Percentiles rank a stretch among this genome's conserved stretches.
phyloP scores from a whole-genome alignment of 1,140 invertebrate genomes.

The Eriosoma lanigerum region DNA sequence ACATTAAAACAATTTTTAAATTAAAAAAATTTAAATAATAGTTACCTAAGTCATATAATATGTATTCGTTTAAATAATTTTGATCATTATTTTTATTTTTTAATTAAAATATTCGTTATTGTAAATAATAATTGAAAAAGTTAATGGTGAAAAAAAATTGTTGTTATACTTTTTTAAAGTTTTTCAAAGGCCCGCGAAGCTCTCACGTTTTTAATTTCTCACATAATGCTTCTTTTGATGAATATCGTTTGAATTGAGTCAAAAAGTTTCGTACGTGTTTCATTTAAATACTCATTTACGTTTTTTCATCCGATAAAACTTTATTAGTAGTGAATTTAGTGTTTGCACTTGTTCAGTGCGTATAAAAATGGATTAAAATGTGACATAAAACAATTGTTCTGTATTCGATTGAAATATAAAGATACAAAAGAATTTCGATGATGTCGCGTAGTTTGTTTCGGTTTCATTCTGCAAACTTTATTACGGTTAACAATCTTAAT shows the following conservation, averaged over 20 bases:
- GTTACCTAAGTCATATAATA: too few species aligned
- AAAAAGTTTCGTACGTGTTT: conserved; percentile 1
- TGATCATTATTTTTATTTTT: too few species aligned
- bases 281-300: conserved; percentile 7
- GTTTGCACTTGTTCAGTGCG: background rate
- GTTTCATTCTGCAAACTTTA: too few species aligned
- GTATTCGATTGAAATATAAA: background rate
- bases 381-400: background rate
- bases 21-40: too few species aligned
- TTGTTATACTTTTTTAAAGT: too few species aligned
- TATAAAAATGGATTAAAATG: background rate
- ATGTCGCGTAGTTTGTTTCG: too few species aligned
- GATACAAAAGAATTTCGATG: background rate
- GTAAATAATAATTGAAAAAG: too few species aligned
- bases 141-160: too few species aligned
- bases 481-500: too few species aligned
- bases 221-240: background rate
- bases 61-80: too few species aligned
- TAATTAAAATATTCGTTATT: too few species aligned
- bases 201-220: background rate
- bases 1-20: too few species aligned
- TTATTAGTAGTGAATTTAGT: conserved; percentile 13
- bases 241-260: background rate
- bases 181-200: background rate
- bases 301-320: background rate